Percentiles rank a stretch among this genome's conserved stretches.
phyloP scores from a whole-genome alignment of 2,113 vertebrate genomes.

The Octodon degus region DNA sequence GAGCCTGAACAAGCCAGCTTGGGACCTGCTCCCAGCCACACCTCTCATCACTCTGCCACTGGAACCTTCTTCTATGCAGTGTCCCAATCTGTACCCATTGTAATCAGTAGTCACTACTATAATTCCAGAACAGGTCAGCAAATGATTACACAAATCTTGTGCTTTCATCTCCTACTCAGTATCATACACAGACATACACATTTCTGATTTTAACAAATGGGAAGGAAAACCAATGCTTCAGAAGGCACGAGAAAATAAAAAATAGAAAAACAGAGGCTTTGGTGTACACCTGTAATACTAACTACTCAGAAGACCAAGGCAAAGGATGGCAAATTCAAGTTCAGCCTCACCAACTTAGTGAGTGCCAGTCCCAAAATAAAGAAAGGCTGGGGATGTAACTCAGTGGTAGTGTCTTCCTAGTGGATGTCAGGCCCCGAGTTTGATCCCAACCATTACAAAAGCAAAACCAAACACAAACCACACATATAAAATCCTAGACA shows the following conservation, averaged over 20 bases:
- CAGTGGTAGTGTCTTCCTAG: not conserved
- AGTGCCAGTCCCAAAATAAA: not conserved
- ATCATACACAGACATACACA: constrained; percentile 11
- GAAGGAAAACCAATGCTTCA: constrained; percentile 69
- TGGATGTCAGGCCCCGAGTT: not conserved
- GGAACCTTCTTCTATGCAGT: not conserved
- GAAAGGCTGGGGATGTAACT: not conserved
- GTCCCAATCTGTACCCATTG: not conserved
- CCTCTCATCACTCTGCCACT: not conserved
- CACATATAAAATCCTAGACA: not conserved
- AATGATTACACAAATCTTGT: constrained; percentile 2
- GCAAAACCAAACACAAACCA: not conserved
- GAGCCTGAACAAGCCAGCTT: not conserved
- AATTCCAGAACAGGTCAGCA: constrained; percentile 5
- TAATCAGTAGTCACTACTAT: not conserved
- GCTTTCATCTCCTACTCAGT: constrained; percentile 28
- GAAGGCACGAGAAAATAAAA: constrained; percentile 60
- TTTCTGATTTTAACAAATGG: constrained; percentile 27
- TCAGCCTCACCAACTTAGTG: not conserved
- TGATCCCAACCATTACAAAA: not conserved
- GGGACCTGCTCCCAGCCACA: not conserved
- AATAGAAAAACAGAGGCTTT: not conserved
- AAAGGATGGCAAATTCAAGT: not conserved
- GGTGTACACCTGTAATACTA: not conserved
- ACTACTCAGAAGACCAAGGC: not conserved